phyloP scores from a whole-genome alignment of 2,888 invertebrate genomes.

The Molanna angustata region DNA sequence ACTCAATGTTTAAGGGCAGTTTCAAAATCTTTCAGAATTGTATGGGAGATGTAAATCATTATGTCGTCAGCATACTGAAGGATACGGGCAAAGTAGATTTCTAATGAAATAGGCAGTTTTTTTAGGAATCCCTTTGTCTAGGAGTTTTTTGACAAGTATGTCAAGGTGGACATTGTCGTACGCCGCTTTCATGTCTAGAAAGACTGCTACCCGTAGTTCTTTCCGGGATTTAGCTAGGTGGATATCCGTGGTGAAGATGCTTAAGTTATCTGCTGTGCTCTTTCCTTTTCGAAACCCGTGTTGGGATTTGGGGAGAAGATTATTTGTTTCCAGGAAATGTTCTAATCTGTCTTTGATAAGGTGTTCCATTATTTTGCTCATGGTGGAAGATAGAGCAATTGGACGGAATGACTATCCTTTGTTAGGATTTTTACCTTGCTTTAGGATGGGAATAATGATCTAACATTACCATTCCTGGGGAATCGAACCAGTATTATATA shows the following conservation, averaged over 20 bases:
- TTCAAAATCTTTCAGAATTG: too few species aligned
- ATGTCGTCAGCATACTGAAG: too few species aligned
- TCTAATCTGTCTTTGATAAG: constrained; percentile 34
- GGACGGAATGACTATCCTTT: constrained; percentile 29
- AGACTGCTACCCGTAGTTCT: constrained; percentile 31
- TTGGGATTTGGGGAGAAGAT: constrained; percentile 26
- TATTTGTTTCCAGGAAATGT: constrained; percentile 32
- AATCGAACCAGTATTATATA: too few species aligned
- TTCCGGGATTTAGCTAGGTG: constrained; percentile 26
- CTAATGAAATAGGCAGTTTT: too few species aligned
- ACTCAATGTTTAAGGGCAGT: too few species aligned
- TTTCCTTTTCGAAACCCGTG: constrained; percentile 35
- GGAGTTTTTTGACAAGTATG: constrained; percentile 32
- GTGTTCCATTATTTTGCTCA: constrained; percentile 33
- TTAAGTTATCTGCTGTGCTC: constrained; percentile 35
- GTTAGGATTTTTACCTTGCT: too few species aligned
- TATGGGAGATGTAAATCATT: too few species aligned
- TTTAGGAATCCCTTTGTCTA: too few species aligned
- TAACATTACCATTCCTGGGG: constrained; percentile 32
- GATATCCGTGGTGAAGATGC: constrained; percentile 33
- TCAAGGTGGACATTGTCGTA: constrained; percentile 34
- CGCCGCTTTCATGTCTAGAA: constrained; percentile 35
- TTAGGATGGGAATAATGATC: too few species aligned
- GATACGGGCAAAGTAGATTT: too few species aligned
- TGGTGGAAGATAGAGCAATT: constrained; percentile 31